Evolutionary conservation across 2,113 vertebrate genomes (phyloP).

Genomic region (Rutilus rutilus): DNA sequence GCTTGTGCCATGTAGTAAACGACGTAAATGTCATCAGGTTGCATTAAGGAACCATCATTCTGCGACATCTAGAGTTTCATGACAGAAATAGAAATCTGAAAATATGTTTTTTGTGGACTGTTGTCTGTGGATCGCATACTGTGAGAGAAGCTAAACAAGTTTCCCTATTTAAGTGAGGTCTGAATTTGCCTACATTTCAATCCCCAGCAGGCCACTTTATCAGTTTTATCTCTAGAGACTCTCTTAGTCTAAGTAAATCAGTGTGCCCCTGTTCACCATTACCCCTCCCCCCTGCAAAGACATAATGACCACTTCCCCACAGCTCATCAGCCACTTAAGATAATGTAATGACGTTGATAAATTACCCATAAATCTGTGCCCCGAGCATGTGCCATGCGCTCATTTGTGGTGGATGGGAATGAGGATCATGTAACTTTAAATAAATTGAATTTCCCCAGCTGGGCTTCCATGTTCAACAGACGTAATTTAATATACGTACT

Average conservation of each 20-base stretch:
- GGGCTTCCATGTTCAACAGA: constrained; percentile 61
- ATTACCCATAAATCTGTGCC: constrained; percentile 73
- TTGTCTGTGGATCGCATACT: background rate
- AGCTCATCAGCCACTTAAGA: constrained; percentile 70
- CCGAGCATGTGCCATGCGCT: constrained; percentile 61
- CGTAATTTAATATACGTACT: constrained; percentile 70
- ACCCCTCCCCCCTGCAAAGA: constrained; percentile 11
- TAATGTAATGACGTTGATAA: constrained; percentile 70
- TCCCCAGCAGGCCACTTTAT: constrained; percentile 8
- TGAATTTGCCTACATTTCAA: background rate
- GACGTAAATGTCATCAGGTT: too few relatives aligned
- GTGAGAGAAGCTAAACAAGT: background rate
- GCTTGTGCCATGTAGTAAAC: too few relatives aligned
- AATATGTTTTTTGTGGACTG: background rate
- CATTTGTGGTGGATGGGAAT: constrained; percentile 57
- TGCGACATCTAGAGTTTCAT: too few relatives aligned
- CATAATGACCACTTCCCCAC: constrained; percentile 66
- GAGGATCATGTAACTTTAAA: constrained; percentile 70
- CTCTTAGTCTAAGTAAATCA: constrained; percentile 30
- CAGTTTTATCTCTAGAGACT: constrained; percentile 24
- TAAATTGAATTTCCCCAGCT: constrained; percentile 76
- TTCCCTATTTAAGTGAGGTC: background rate
- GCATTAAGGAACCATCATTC: too few relatives aligned
- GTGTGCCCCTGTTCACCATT: background rate
- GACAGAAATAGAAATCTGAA: background rate